Evolutionary conservation across 2,888 invertebrate species (phyloP).

Genomic region (Phortica okadai): DNA sequence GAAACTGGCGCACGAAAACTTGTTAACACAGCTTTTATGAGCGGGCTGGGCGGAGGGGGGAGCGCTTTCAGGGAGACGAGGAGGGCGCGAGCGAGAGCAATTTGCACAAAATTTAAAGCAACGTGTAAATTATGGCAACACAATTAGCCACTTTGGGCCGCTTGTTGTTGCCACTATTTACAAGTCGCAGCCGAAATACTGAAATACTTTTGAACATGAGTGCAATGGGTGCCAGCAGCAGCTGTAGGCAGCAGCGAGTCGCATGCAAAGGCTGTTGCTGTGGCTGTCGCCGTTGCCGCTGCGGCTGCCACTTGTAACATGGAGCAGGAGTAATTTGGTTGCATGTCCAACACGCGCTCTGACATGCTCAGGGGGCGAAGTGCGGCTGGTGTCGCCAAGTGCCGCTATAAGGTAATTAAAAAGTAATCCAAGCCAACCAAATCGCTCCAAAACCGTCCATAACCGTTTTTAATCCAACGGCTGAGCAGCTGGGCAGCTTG

Average conservation of each 20-base stretch:
- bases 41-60: not conserved
- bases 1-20: slow-evolving; percentile 7
- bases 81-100: slow-evolving; percentile 23
- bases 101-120: slow-evolving; percentile 49
- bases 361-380: not conserved
- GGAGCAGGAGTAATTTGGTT: slow-evolving; percentile 31
- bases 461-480: not conserved
- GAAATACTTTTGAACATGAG: slow-evolving; percentile 4
- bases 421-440: not conserved
- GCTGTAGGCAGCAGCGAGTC: not conserved
- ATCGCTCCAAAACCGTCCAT: not conserved
- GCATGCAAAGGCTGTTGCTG: not conserved
- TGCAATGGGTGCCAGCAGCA: not conserved
- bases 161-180: not conserved
- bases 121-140: slow-evolving; percentile 70
- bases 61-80: not conserved
- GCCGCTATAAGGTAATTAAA: not conserved
- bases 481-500: not conserved
- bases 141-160: slow-evolving; percentile 65
- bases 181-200: not conserved
- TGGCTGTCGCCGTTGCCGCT: not conserved
- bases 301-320: slow-evolving; percentile 10
- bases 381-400: not conserved
- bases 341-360: slow-evolving; percentile 25
- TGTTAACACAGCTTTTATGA: slow-evolving; percentile 24